These are phyloP conservation scores for Pegoplata infirma DNA, from an alignment of 2,888 invertebrate species.

Conservation along the genomic window DNA sequence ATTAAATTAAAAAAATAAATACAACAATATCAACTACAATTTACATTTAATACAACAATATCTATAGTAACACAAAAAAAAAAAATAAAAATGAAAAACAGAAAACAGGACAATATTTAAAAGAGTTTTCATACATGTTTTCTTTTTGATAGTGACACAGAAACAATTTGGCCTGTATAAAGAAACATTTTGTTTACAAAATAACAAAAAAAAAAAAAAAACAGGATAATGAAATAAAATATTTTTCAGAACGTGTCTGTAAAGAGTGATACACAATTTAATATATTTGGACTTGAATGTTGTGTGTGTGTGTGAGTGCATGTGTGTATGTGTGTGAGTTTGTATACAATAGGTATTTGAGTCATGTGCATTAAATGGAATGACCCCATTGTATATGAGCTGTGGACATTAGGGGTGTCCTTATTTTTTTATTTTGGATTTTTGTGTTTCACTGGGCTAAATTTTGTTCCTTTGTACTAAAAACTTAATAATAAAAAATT, in stretches of 20 bases:
- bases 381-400: too few relatives aligned
- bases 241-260: slow-evolving; percentile 36
- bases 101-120: too few relatives aligned
- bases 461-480: too few relatives aligned
- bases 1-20: slow-evolving; percentile 40
- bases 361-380: background rate
- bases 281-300: too few relatives aligned
- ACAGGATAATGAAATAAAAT: slow-evolving; percentile 50
- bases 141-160: background rate
- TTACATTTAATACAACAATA: too few relatives aligned
- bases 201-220: too few relatives aligned
- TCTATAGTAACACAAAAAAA: background rate
- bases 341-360: background rate
- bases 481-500: too few relatives aligned
- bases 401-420: too few relatives aligned
- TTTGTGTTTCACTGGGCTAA: too few relatives aligned
- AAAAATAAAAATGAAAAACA: background rate
- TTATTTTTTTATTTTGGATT: too few relatives aligned
- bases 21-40: background rate
- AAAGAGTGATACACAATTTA: background rate
- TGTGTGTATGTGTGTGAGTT: too few relatives aligned
- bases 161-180: background rate
- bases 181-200: background rate
- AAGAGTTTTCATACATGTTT: background rate
- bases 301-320: background rate